Conservation (phyloP, 2,888 invertebrate species). For the Endomychus coccineus region DNA sequence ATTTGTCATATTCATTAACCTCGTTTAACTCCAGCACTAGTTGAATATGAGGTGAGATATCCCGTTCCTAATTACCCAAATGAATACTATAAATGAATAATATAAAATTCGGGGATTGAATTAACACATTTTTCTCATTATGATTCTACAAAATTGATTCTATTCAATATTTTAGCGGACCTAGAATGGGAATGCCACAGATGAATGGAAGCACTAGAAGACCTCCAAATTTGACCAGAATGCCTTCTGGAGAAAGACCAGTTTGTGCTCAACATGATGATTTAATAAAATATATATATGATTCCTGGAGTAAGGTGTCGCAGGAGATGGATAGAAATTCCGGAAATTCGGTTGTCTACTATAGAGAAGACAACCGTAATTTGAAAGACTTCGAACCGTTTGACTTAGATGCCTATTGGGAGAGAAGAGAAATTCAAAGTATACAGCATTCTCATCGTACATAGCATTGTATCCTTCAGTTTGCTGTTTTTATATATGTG, state of each 20-base stretch:
- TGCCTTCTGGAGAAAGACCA: constrained; percentile 24
- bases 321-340: constrained; percentile 33
- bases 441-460: too few relatives aligned
- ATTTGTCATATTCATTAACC: too few relatives aligned
- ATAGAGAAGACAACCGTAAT: constrained; percentile 54
- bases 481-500: too few relatives aligned
- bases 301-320: constrained; percentile 64
- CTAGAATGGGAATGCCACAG: constrained; percentile 39
- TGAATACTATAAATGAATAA: too few relatives aligned
- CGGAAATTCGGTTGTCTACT: constrained; percentile 52
- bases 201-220: constrained; percentile 38
- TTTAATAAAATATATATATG: constrained; percentile 70
- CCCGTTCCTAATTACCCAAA: too few relatives aligned
- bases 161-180: constrained; percentile 31
- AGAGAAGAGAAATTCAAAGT: constrained; percentile 62
- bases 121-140: too few relatives aligned
- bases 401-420: constrained; percentile 72
- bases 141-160: too few relatives aligned
- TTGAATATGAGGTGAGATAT: too few relatives aligned
- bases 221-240: constrained; percentile 32
- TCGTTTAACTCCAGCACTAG: too few relatives aligned
- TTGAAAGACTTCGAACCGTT: constrained; percentile 69
- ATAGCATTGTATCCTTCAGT: too few relatives aligned
- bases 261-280: constrained; percentile 60
- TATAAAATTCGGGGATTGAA: too few relatives aligned